Evolutionary conservation across 1,140 invertebrate genomes (phyloP), one percentile per base, ranked within the genome.

Genomic region (Saccostrea echinata): DNA sequence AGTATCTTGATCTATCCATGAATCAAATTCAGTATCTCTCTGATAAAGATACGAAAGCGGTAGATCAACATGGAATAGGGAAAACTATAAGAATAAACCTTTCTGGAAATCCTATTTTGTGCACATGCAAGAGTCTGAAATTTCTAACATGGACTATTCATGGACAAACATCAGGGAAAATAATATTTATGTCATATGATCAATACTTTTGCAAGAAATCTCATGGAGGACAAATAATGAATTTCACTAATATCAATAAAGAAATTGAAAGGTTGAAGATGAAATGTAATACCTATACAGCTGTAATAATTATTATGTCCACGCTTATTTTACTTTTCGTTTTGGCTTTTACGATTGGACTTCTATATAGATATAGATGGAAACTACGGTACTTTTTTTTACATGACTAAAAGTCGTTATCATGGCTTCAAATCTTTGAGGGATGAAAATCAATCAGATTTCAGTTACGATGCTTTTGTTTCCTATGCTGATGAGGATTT

Each of bases 401-500:
- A 80, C 76, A 80, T 80, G 35, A 80, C 76, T 12, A 80, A 80
- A 80, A 80, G 35, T 43, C 27, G 35, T 24, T 80, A 80, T 43
- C 76, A 43, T 18, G 76, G 76, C 1, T 80, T 30, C 21, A n/a
- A 71, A 27, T 11, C 76, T 33, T 9, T 43, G 0, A 24, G 27
- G 1, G 24, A 24, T 13, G 35, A 80, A 1, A 30, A 52, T 3
- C 35, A 71, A n/a, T 35, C 35, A 12, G 11, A 80, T 80, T 80
- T 33, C 18, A 43, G 71, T 9, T 76, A 91, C 27, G 92, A 92
- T 53, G 91, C 88, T 0, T 93, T 93, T 87, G 85, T 92, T n/a
- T 91, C 91, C 1, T 93, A 92, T 81, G 87, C 90, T 11, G 88
- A 91, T n/a, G 87, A 91, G 51, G 89, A 93, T 80, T 30, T 55